These are phyloP conservation scores for Rhopilema esculentum DNA, from an alignment of 30 jellyfish, hydroid and myxozoan species.

Conservation along the genomic window DNA sequence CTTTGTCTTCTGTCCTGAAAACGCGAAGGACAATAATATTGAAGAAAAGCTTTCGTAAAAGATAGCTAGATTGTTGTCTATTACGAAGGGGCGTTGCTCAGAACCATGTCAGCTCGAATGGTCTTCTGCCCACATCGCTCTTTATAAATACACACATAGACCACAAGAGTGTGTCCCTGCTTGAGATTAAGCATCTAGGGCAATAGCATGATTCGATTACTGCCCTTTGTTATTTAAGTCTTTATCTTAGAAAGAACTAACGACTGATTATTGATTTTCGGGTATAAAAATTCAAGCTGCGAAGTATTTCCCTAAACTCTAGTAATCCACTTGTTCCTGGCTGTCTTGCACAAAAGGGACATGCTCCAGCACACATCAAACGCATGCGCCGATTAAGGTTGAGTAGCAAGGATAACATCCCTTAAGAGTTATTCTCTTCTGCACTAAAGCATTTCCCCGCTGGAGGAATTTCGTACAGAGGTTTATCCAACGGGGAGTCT, in stretches of 20 bases:
- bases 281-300: slow-evolving; percentile 71
- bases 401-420: slow-evolving; percentile 26
- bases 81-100: slow-evolving; percentile 71
- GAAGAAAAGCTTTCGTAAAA: background rate
- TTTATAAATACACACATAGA: slow-evolving; percentile 36
- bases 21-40: background rate
- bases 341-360: slow-evolving; percentile 34
- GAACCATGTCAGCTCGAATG: slow-evolving; percentile 52
- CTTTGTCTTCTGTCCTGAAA: background rate
- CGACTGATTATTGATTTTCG: slow-evolving; percentile 44
- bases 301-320: slow-evolving; percentile 45
- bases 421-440: background rate
- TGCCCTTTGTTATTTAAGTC: slow-evolving; percentile 43
- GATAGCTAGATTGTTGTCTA: background rate
- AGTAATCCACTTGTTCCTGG: slow-evolving; percentile 84
- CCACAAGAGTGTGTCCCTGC: slow-evolving; percentile 72
- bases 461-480: slow-evolving; percentile 21
- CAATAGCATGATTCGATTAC: slow-evolving; percentile 82
- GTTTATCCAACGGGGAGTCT: slow-evolving; percentile 53
- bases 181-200: slow-evolving; percentile 81
- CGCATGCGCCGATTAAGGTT: slow-evolving; percentile 68
- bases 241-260: slow-evolving; percentile 56
- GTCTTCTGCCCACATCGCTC: slow-evolving; percentile 20
- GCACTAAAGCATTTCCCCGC: slow-evolving; percentile 11
- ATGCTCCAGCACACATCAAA: slow-evolving; percentile 71